Conservation (phyloP, 2,888 invertebrate species). For the Pristionchus japonicus region DNA sequence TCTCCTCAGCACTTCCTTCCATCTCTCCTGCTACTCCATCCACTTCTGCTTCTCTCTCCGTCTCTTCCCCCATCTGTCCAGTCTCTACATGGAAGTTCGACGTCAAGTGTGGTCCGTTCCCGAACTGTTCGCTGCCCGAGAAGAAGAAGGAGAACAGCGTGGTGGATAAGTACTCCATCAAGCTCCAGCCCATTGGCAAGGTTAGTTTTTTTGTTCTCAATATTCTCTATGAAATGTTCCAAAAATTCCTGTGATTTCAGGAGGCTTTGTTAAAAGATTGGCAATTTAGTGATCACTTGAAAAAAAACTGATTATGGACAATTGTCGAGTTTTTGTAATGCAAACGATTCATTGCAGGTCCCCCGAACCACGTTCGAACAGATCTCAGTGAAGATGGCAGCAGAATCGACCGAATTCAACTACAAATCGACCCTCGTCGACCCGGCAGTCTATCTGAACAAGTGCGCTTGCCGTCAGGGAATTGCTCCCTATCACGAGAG, state of each 20-base stretch:
- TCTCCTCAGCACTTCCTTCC: background rate
- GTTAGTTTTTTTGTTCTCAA: no score
- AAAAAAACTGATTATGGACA: no score
- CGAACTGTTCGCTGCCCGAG: background rate
- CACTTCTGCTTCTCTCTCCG: background rate
- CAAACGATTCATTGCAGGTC: background rate
- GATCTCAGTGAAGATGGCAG: background rate
- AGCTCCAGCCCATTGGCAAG: background rate
- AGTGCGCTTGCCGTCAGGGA: background rate
- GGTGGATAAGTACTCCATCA: background rate
- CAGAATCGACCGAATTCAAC: background rate
- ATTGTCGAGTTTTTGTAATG: no score
- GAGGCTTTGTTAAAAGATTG: no score
- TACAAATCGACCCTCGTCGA: background rate
- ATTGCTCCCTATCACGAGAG: no score
- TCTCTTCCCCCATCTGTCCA: background rate
- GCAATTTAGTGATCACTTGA: no score
- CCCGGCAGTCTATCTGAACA: background rate
- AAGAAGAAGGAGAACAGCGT: background rate
- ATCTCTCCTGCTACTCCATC: background rate
- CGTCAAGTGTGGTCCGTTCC: background rate
- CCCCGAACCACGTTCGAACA: background rate
- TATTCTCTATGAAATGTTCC: no score
- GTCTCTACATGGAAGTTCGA: background rate
- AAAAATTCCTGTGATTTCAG: no score